phyloP scores from a whole-genome alignment of 2,113 vertebrate species.

The Elephantulus edwardii region DNA sequence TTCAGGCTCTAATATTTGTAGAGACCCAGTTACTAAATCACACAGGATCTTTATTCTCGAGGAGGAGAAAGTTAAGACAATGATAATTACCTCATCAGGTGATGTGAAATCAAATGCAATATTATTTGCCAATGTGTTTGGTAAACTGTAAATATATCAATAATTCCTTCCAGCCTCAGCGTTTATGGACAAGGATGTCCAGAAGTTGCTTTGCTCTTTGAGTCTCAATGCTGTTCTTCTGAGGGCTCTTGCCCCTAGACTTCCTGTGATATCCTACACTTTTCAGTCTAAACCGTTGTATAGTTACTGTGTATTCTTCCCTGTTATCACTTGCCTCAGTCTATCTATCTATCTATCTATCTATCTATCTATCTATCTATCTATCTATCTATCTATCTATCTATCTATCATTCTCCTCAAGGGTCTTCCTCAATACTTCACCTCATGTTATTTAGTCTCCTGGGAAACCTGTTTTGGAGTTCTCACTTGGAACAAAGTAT shows the following conservation, averaged over 20 bases:
- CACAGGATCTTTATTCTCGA: not conserved
- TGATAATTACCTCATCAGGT: not conserved
- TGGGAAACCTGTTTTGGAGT: not conserved
- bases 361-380: too few species aligned
- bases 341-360: too few species aligned
- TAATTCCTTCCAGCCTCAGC: not conserved
- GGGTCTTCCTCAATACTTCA: not conserved
- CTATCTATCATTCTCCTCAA: not conserved
- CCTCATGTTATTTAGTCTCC: not conserved
- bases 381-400: too few species aligned
- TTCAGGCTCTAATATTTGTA: not conserved
- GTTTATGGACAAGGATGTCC: not conserved
- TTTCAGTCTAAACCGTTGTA: too few species aligned
- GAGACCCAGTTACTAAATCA: not conserved
- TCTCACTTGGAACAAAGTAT: not conserved
- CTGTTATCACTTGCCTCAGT: not conserved
- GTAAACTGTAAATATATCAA: not conserved
- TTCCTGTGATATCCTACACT: rapidly evolving
- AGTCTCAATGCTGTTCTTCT: not conserved
- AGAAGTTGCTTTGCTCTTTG: not conserved
- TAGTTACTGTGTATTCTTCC: not conserved
- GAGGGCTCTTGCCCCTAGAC: not conserved
- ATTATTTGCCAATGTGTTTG: not conserved
- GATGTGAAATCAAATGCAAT: not conserved
- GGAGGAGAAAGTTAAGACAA: not conserved